These are phyloP conservation scores for Aphis gossypii DNA, from an alignment of 1,140 invertebrate species.

Conservation along the genomic window DNA sequence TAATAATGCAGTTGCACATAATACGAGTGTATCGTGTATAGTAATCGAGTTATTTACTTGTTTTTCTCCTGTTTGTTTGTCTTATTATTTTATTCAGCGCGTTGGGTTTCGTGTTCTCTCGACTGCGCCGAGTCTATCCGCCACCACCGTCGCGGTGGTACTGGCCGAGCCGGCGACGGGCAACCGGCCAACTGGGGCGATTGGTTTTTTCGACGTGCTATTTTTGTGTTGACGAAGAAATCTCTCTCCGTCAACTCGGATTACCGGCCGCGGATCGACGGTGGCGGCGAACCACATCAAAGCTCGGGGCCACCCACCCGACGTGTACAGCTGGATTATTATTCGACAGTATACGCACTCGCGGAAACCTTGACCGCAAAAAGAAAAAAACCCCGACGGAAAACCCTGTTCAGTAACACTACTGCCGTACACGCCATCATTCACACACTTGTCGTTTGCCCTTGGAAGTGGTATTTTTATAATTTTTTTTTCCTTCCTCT, in stretches of 20 bases:
- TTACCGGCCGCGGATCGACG: slow-evolving; percentile 32
- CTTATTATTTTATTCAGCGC: background rate
- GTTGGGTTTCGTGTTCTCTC: background rate
- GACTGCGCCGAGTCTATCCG: background rate
- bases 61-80: background rate
- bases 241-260: slow-evolving; percentile 46
- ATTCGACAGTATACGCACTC: background rate
- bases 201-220: slow-evolving; percentile 54
- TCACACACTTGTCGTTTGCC: too few species aligned
- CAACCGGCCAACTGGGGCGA: slow-evolving; percentile 47
- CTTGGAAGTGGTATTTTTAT: too few species aligned
- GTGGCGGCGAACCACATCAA: background rate
- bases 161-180: background rate
- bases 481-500: background rate
- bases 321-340: background rate
- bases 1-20: too few species aligned
- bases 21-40: background rate
- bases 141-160: background rate
- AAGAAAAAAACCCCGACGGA: background rate
- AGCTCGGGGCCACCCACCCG: background rate
- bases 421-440: background rate
- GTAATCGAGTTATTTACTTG: slow-evolving; percentile 6
- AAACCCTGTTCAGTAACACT: background rate
- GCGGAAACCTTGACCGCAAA: slow-evolving; percentile 19
- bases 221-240: slow-evolving; percentile 42